Conservation (phyloP, 1,140 invertebrate species). For the Zaprionus gabonicus region DNA sequence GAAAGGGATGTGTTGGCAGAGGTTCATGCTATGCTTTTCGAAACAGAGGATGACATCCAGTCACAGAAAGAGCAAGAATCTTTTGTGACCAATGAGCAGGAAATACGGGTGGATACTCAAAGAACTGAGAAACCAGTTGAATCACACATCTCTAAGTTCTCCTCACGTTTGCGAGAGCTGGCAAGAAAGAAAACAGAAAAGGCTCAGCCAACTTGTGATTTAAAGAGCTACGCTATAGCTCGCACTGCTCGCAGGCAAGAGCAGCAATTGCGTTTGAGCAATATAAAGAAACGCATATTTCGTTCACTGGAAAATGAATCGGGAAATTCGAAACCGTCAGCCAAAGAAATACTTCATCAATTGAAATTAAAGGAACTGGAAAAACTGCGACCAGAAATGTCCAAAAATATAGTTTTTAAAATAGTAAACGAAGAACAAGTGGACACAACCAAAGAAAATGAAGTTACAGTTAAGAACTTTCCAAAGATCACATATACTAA, state of each 20-base stretch:
- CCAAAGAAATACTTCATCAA: neutral
- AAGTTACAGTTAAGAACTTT: neutral
- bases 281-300: slow-evolving; percentile 58
- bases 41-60: neutral
- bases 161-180: neutral
- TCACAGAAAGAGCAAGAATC: neutral
- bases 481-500: neutral
- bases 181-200: slow-evolving; percentile 1
- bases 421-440: neutral
- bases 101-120: neutral
- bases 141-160: neutral
- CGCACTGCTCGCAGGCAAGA: slow-evolving; percentile 47
- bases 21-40: slow-evolving; percentile 46
- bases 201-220: slow-evolving; percentile 29
- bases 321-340: neutral
- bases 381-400: neutral
- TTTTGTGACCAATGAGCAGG: neutral
- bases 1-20: slow-evolving; percentile 35
- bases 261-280: slow-evolving; percentile 34
- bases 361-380: neutral
- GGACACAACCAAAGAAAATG: neutral
- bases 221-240: slow-evolving; percentile 61
- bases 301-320: slow-evolving; percentile 33
- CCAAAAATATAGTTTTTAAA: neutral
- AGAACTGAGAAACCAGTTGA: neutral